These are phyloP conservation scores for Ceuthmochares aereus DNA, from an alignment of 2,113 vertebrate genomes.

Conservation along the genomic window DNA sequence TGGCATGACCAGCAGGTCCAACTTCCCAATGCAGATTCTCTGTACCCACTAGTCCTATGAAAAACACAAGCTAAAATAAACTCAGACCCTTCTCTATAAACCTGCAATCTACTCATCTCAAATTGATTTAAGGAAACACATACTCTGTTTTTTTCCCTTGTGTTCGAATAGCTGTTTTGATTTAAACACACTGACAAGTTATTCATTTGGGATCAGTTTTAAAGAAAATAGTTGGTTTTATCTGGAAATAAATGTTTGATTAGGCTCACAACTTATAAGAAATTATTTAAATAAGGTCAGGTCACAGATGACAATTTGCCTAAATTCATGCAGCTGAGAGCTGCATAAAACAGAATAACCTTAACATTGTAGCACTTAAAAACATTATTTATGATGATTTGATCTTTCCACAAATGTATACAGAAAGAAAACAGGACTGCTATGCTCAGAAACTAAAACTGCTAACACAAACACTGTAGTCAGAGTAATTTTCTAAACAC, in stretches of 20 bases:
- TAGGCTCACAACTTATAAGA: not conserved
- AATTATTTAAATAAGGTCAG: not conserved
- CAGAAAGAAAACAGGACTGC: not conserved
- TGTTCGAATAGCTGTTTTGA: not conserved
- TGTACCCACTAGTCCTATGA: not conserved
- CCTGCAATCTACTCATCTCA: not conserved
- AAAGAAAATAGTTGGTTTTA: not conserved
- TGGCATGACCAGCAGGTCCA: too few relatives aligned
- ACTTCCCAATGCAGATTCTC: not conserved
- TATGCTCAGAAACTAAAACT: not conserved
- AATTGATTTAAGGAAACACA: not conserved
- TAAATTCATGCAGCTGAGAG: not conserved
- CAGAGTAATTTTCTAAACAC: not conserved
- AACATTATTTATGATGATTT: not conserved
- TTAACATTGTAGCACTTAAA: not conserved
- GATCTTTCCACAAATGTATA: not conserved
- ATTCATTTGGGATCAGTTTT: not conserved
- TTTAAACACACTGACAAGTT: not conserved
- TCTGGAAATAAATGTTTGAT: not conserved
- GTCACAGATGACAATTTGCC: not conserved
- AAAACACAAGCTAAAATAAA: not conserved
- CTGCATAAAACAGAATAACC: not conserved
- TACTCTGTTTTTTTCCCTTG: not conserved
- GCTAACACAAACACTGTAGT: not conserved
- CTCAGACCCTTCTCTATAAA: not conserved